A percentile compares a stretch with the other conserved stretches of the same genome.
phyloP scores from a whole-genome alignment of 2,113 vertebrate species.

The Octodon degus region DNA sequence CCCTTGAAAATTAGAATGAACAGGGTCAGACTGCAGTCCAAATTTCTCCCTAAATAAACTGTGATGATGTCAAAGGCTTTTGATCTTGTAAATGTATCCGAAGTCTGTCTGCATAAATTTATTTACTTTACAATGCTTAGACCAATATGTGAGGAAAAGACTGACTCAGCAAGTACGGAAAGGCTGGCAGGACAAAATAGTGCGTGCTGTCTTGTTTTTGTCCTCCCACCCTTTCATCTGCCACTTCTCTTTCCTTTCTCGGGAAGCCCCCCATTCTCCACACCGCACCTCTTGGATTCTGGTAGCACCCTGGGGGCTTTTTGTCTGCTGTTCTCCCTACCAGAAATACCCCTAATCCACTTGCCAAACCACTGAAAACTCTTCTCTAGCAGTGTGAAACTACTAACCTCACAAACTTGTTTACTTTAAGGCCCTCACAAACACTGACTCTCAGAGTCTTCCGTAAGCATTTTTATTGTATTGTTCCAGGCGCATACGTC shows the following conservation, averaged over 20 bases:
- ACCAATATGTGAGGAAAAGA: not conserved
- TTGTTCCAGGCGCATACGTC: not conserved
- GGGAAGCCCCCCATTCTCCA: not conserved
- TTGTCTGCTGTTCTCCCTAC: not conserved
- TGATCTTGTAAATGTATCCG: not conserved
- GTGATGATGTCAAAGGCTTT: not conserved
- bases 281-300: not conserved
- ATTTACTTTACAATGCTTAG: not conserved
- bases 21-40: not conserved
- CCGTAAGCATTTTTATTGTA: not conserved
- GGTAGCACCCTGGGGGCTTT: not conserved
- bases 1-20: not conserved
- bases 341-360: not conserved
- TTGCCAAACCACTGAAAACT: not conserved
- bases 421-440: slow-evolving; percentile 19
- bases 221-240: not conserved
- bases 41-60: not conserved
- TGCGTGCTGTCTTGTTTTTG: not conserved
- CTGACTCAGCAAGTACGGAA: not conserved
- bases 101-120: not conserved
- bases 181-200: not conserved
- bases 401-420: not conserved
- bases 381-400: not conserved
- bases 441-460: not conserved
- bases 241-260: not conserved